Evolutionary conservation across 2,888 invertebrate species (phyloP).

Genomic region (Oxyscelio sp.): DNA sequence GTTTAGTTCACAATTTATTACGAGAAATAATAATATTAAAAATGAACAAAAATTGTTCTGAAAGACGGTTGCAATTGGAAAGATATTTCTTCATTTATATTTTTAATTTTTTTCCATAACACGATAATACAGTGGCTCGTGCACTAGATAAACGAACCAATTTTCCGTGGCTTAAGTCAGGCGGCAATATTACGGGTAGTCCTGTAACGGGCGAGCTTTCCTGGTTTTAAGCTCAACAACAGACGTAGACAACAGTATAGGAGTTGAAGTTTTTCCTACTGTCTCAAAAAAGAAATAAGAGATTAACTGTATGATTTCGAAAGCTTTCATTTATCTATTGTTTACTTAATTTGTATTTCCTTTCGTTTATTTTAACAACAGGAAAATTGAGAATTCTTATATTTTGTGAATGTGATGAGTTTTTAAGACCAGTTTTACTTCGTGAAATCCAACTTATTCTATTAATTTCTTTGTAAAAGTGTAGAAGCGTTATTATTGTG

Average conservation of each 20-base stretch:
- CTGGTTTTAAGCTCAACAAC: conserved; percentile 75
- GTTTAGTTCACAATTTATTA: background rate
- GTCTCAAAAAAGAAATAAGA: conserved; percentile 53
- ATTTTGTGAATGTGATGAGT: background rate
- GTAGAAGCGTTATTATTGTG: no score
- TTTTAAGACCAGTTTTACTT: background rate
- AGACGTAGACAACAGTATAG: conserved; percentile 57
- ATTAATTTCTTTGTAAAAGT: background rate
- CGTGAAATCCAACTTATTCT: background rate
- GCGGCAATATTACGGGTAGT: conserved; percentile 81
- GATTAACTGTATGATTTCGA: conserved; percentile 33
- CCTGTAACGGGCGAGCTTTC: conserved; percentile 58
- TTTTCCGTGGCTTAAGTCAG: conserved; percentile 84
- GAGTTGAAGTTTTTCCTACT: conserved; percentile 59
- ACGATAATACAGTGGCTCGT: conserved; percentile 78
- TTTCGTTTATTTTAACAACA: conserved; percentile 15
- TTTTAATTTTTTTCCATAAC: conserved; percentile 75
- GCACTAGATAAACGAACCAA: conserved; percentile 85
- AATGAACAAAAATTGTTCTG: conserved; percentile 49
- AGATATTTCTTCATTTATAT: conserved; percentile 74
- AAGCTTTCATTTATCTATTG: conserved; percentile 46
- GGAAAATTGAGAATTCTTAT: conserved; percentile 10
- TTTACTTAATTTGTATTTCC: conserved; percentile 45
- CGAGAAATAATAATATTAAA: background rate
- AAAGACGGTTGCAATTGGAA: conserved; percentile 64